Evolutionary conservation across 1,140 invertebrate species (phyloP).

Genomic region (Trichogramma pretiosum): DNA sequence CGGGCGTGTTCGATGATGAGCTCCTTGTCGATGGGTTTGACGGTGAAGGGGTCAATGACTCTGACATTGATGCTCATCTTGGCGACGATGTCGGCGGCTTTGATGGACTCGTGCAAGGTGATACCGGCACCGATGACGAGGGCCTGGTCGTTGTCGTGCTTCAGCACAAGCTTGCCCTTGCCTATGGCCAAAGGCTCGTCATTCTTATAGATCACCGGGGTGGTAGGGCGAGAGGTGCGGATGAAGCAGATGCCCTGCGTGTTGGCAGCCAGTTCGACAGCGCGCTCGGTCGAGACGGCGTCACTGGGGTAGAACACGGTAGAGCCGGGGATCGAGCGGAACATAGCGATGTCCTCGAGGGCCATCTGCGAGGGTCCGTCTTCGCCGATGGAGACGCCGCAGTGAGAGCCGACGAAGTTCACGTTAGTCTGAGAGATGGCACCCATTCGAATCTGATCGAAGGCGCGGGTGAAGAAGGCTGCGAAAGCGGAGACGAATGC

Average conservation of each 20-base stretch:
- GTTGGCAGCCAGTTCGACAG: conserved; percentile 92
- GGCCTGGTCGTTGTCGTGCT: conserved; percentile 66
- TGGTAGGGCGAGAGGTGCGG: conserved; percentile 87
- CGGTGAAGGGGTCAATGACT: conserved; percentile 88
- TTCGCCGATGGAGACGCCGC: conserved; percentile 91
- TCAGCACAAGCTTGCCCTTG: conserved; percentile 69
- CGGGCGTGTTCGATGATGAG: conserved; percentile 71
- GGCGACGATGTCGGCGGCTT: conserved; percentile 71
- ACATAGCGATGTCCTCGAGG: conserved; percentile 94
- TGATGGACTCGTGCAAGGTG: conserved; percentile 83
- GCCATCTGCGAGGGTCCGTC: conserved; percentile 99
- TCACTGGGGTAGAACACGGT: conserved; percentile 97
- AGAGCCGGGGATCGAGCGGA: conserved; percentile 81
- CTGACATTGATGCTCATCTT: conserved; percentile 62
- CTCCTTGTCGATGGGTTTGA: conserved; percentile 87
- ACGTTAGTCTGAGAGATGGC: conserved; percentile 97
- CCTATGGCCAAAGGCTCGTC: conserved; percentile 76
- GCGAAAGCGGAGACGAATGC: conserved; percentile 96
- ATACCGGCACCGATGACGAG: conserved; percentile 87
- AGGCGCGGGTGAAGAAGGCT: conserved; percentile 92
- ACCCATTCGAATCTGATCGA: conserved; percentile 98
- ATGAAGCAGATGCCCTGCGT: conserved; percentile 93
- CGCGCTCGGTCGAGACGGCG: conserved; percentile 87
- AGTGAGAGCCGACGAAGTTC: conserved; percentile 93
- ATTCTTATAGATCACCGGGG: conserved; percentile 79